Conservation (phyloP, 2,797 vertebrate species). For the Smutsia temminckii region DNA sequence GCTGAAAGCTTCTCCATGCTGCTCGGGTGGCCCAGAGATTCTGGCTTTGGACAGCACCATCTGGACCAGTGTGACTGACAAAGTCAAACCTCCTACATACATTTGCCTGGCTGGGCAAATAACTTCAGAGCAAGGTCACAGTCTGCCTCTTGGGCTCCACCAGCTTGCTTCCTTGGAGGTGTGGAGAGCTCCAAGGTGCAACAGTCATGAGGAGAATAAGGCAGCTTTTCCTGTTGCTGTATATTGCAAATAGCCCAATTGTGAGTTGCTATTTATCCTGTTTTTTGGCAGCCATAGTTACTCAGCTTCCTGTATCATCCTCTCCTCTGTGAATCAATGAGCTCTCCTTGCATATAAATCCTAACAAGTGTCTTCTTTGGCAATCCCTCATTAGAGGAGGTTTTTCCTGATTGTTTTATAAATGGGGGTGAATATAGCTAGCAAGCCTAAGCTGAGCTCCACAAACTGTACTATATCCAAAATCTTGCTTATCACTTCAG, state of each 20-base stretch:
- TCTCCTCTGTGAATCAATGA: conserved; percentile 41
- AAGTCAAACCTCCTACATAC: conserved; percentile 16
- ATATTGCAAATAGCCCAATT: conserved; percentile 46
- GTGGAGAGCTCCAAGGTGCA: conserved; percentile 15
- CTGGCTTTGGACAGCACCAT: conserved; percentile 62
- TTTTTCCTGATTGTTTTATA: conserved; percentile 56
- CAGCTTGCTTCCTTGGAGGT: conserved; percentile 50
- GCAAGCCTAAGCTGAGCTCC: conserved; percentile 13
- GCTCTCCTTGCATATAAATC: conserved; percentile 57
- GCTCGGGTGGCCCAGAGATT: conserved; percentile 48
- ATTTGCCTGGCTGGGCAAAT: conserved; percentile 27
- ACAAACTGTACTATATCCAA: neutral
- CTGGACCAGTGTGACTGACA: conserved; percentile 49
- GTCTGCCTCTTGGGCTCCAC: conserved; percentile 28
- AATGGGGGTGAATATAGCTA: conserved; percentile 4
- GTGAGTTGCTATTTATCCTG: conserved; percentile 70
- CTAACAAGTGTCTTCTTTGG: conserved; percentile 65
- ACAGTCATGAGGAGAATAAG: neutral
- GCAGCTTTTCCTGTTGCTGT: conserved; percentile 43
- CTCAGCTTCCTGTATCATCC: conserved; percentile 51
- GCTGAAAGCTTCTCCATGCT: conserved; percentile 43
- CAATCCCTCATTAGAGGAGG: conserved; percentile 48
- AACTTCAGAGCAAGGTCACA: conserved; percentile 50
- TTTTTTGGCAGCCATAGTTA: conserved; percentile 56
- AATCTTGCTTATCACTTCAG: conserved; percentile 37